phyloP scores from a whole-genome alignment of 2,888 invertebrate genomes.

The Synergus laeviventris region DNA sequence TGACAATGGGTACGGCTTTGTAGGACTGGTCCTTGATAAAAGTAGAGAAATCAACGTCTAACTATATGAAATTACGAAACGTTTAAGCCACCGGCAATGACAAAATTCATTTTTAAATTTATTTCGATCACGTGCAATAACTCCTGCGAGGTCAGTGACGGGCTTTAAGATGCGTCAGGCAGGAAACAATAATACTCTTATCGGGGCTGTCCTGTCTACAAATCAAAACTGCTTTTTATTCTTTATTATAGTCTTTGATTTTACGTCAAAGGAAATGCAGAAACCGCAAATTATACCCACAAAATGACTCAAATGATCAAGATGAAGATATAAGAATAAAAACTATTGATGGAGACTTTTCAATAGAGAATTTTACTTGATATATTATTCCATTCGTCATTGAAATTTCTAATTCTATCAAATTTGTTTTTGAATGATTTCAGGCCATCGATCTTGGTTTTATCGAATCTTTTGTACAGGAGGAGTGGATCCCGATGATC shows the following conservation, averaged over 20 bases:
- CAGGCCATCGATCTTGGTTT: conserved; percentile 87
- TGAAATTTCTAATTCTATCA: neutral
- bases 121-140: conserved; percentile 12
- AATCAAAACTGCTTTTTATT: neutral
- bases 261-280: neutral
- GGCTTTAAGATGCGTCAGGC: conserved; percentile 17
- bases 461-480: conserved; percentile 90
- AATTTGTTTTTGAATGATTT: conserved; percentile 64
- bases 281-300: neutral
- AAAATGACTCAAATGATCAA: neutral
- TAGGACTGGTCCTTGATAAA: neutral
- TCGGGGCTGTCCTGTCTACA: neutral
- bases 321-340: neutral
- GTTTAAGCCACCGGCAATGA: neutral
- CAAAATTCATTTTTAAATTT: neutral
- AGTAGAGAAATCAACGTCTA: neutral
- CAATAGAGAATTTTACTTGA: too few species aligned
- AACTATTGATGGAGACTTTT: too few species aligned
- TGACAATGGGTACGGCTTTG: too few species aligned
- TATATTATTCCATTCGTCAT: neutral
- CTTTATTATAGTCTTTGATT: conserved; percentile 8
- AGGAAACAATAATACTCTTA: conserved; percentile 15
- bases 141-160: conserved; percentile 8
- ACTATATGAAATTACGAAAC: neutral
- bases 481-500: conserved; percentile 89